Conservation (phyloP, 2,797 vertebrate genomes). For the Gymnoscopelus braueri region DNA sequence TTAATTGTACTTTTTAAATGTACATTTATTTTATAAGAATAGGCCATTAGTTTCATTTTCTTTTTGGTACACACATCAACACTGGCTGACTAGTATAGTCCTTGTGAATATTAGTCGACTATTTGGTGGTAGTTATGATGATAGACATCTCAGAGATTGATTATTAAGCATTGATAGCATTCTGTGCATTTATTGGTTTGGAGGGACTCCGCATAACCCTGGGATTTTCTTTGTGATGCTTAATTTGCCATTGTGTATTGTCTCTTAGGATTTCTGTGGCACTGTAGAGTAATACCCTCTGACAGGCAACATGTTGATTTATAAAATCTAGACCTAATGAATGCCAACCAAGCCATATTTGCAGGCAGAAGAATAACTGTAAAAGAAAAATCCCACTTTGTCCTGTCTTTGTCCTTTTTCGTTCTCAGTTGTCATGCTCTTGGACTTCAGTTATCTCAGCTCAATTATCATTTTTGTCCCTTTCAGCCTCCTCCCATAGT, state of each 20-base stretch:
- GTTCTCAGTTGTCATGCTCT: conserved; percentile 9
- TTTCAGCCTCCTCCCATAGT: conserved; percentile 83
- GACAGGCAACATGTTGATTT: conserved; percentile 18
- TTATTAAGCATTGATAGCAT: conserved; percentile 16
- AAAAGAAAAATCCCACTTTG: conserved; percentile 31
- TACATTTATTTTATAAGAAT: conserved; percentile 2
- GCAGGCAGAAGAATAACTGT: conserved; percentile 55
- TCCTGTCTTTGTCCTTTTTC: conserved; percentile 23
- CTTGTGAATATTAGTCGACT: neutral
- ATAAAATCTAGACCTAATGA: neutral
- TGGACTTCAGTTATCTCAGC: conserved; percentile 6
- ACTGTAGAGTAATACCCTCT: conserved; percentile 55
- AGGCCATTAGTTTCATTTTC: conserved; percentile 4
- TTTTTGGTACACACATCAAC: conserved; percentile 5
- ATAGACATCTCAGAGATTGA: neutral
- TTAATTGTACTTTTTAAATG: conserved; percentile 3
- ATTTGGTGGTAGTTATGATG: conserved; percentile 6
- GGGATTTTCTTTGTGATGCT: conserved; percentile 15
- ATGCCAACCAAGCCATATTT: neutral
- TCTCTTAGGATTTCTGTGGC: conserved; percentile 2
- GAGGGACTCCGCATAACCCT: neutral
- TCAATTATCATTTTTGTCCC: conserved; percentile 54
- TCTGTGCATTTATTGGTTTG: conserved; percentile 4
- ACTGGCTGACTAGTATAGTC: neutral
- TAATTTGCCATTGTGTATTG: conserved; percentile 20